phyloP scores from a whole-genome alignment of 1,140 invertebrate species.

The Arctopsyche grandis region DNA sequence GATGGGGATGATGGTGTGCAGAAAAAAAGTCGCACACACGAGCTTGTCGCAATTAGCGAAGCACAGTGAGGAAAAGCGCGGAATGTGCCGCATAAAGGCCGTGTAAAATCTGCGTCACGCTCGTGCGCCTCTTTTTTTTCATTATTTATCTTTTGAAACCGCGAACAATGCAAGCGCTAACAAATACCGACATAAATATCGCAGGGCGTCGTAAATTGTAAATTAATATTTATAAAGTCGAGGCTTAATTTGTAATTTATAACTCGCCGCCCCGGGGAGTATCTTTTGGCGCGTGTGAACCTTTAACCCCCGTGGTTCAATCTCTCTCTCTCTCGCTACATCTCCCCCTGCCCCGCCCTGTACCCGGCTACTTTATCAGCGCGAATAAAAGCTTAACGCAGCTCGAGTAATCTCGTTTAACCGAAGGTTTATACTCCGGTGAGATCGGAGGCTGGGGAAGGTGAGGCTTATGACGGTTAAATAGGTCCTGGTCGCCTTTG shows the following conservation, averaged over 20 bases:
- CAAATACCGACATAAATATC: not conserved
- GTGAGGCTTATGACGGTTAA: not conserved
- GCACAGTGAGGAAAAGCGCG: constrained; percentile 2
- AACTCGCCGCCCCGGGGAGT: not conserved
- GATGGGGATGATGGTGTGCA: not conserved
- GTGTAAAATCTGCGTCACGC: constrained; percentile 10
- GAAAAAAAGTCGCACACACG: not conserved
- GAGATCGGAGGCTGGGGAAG: no score
- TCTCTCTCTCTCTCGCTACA: no score
- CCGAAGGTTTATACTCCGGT: not conserved
- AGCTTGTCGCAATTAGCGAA: constrained; percentile 20
- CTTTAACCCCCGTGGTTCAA: not conserved
- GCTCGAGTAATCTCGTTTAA: constrained; percentile 7
- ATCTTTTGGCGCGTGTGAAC: not conserved
- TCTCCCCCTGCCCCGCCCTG: no score
- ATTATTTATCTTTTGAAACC: no score
- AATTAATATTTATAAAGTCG: constrained; percentile 4
- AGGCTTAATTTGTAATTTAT: constrained; percentile 1
- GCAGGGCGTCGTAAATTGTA: not conserved
- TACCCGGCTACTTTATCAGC: constrained; percentile 1
- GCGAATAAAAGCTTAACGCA: constrained; percentile 1
- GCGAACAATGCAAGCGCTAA: not conserved
- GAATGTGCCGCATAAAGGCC: constrained; percentile 13
- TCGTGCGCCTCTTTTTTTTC: not conserved
- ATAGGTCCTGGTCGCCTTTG: not conserved